These are phyloP conservation scores for Calidris pygmaea DNA, from an alignment of 2,113 vertebrate genomes.

Conservation along the genomic window DNA sequence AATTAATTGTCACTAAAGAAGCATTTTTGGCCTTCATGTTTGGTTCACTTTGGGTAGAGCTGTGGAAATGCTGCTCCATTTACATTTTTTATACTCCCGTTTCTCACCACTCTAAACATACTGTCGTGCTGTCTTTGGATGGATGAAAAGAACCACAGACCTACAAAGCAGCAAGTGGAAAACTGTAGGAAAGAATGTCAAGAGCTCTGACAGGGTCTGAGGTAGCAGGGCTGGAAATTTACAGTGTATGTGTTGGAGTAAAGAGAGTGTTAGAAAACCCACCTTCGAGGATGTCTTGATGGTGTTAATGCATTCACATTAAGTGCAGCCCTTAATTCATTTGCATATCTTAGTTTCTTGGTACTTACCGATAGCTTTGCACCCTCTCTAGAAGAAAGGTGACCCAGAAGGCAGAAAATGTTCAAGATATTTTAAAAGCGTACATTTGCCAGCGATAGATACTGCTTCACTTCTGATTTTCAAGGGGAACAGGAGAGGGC, in stretches of 20 bases:
- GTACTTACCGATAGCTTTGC: not conserved
- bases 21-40: not conserved
- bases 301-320: conserved; percentile 24
- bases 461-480: not conserved
- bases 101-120: conserved; percentile 39
- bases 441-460: not conserved
- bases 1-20: not conserved
- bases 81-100: conserved; percentile 4
- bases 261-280: conserved; percentile 7
- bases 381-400: not conserved
- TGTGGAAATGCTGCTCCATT: conserved; percentile 36
- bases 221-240: conserved; percentile 15
- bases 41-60: not conserved
- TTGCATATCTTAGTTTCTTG: not conserved
- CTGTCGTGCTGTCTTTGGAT: conserved; percentile 34
- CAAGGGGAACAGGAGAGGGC: not conserved
- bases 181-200: conserved; percentile 29
- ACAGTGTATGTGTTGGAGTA: not conserved
- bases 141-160: conserved; percentile 31
- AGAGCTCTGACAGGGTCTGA: conserved; percentile 34
- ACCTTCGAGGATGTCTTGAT: not conserved
- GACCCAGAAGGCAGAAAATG: not conserved
- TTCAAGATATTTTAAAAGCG: not conserved
- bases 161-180: conserved; percentile 31
- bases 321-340: conserved; percentile 10